phyloP scores from a whole-genome alignment of 2,113 vertebrate genomes.

The Turdus rufiventris region DNA sequence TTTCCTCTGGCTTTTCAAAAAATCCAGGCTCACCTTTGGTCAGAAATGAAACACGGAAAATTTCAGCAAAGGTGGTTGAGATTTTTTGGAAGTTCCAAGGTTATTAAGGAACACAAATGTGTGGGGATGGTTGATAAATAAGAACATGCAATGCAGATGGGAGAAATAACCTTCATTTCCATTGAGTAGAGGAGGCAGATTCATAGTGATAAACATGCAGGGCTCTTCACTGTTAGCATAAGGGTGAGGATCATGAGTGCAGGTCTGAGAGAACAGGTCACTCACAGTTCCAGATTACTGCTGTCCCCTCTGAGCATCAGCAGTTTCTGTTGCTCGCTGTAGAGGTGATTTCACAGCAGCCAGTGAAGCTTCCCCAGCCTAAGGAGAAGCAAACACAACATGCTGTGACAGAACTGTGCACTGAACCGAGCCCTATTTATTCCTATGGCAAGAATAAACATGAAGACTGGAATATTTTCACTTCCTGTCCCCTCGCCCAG shows the following conservation, averaged over 20 bases:
- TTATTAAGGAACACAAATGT: background rate
- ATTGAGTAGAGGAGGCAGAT: background rate
- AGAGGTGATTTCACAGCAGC: background rate
- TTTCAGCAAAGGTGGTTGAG: background rate
- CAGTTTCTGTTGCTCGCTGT: background rate
- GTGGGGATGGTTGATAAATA: background rate
- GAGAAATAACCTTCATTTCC: rapidly evolving
- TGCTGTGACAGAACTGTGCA: background rate
- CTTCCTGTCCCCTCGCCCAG: background rate
- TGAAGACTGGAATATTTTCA: conserved; percentile 8
- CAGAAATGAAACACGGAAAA: conserved; percentile 4
- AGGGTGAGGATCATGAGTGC: background rate
- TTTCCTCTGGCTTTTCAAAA: conserved; percentile 35
- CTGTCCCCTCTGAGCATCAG: background rate
- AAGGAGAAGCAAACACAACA: background rate
- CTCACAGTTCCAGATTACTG: background rate
- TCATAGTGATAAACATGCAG: background rate
- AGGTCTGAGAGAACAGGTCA: background rate
- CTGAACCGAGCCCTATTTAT: background rate
- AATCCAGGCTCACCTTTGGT: background rate
- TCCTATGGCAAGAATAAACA: conserved; percentile 11
- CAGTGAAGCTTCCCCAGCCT: background rate
- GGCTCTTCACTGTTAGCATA: background rate
- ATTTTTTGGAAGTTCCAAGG: background rate
- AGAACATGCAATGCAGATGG: background rate